phyloP scores from a whole-genome alignment of 2,797 vertebrate genomes.

The Helicolenus hilgendorfi region DNA sequence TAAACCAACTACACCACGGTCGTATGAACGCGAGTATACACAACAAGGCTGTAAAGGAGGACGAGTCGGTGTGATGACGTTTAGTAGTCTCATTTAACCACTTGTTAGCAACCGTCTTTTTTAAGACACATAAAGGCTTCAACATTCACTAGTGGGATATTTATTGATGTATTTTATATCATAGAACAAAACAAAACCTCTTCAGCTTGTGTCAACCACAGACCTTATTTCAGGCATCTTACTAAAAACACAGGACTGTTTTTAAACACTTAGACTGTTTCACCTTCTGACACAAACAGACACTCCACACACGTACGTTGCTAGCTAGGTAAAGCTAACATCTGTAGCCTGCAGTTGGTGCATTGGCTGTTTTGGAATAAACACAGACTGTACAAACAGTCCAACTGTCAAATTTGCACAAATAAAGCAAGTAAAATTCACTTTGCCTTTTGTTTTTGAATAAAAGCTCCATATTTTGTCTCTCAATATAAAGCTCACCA shows the following conservation, averaged over 20 bases:
- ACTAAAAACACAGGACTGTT: neutral
- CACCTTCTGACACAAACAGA: neutral
- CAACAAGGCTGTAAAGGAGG: too few relatives aligned
- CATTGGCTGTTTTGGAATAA: neutral
- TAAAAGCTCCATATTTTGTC: neutral
- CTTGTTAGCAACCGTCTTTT: too few relatives aligned
- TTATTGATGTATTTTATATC: too few relatives aligned
- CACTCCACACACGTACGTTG: neutral
- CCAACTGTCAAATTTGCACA: neutral
- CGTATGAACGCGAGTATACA: too few relatives aligned
- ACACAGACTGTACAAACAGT: neutral
- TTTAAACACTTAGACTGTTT: neutral
- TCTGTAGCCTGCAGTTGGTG: neutral
- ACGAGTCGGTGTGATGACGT: too few relatives aligned
- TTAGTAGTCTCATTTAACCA: too few relatives aligned
- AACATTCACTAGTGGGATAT: too few relatives aligned
- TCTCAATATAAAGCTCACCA: constrained; percentile 4
- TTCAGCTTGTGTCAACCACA: too few relatives aligned
- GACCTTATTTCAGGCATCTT: too few relatives aligned
- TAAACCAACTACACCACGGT: too few relatives aligned
- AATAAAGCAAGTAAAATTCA: neutral
- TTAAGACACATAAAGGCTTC: too few relatives aligned
- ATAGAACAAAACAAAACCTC: too few relatives aligned
- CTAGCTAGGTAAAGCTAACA: neutral
- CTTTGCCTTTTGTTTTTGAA: neutral